These are phyloP conservation scores for Drosophila mauritiana DNA, from an alignment of 1,140 invertebrate genomes.

Conservation along the genomic window DNA sequence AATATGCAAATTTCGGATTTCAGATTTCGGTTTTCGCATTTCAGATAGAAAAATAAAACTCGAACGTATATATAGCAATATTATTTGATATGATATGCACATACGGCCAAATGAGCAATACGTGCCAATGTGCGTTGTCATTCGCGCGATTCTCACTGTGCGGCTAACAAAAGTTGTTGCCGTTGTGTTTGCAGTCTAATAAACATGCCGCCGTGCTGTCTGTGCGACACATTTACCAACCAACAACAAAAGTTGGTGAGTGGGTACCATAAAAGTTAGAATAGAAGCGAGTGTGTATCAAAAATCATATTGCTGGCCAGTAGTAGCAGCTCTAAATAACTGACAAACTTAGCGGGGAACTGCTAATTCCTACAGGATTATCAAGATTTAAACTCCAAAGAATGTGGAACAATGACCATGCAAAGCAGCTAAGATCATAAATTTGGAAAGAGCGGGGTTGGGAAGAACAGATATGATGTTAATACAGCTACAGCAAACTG, in stretches of 20 bases:
- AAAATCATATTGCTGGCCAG: slow-evolving; percentile 10
- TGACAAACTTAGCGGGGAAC: slow-evolving; percentile 9
- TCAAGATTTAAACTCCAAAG: not conserved
- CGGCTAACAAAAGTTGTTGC: slow-evolving; percentile 53
- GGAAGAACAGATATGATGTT: not conserved
- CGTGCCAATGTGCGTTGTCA: slow-evolving; percentile 60
- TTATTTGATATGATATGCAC: slow-evolving; percentile 41
- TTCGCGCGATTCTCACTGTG: slow-evolving; percentile 31
- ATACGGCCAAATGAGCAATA: slow-evolving; percentile 35
- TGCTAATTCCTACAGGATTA: slow-evolving; percentile 14
- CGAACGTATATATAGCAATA: slow-evolving; percentile 9
- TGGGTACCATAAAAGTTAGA: slow-evolving; percentile 35
- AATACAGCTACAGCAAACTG: slow-evolving; percentile 15
- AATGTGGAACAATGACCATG: slow-evolving; percentile 5
- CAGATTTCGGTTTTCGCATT: not conserved
- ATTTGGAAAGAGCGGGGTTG: not conserved
- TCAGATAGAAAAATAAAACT: slow-evolving; percentile 5
- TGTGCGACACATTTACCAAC: slow-evolving; percentile 51
- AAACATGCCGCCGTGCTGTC: slow-evolving; percentile 68
- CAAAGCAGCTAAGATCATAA: not conserved
- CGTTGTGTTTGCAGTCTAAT: slow-evolving; percentile 59
- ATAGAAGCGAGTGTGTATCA: not conserved
- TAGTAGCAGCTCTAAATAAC: slow-evolving; percentile 11
- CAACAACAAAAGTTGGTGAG: slow-evolving; percentile 7
- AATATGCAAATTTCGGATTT: slow-evolving; percentile 41